These are phyloP conservation scores for Drosophila truncata DNA, from an alignment of 1,140 invertebrate species.

Conservation along the genomic window DNA sequence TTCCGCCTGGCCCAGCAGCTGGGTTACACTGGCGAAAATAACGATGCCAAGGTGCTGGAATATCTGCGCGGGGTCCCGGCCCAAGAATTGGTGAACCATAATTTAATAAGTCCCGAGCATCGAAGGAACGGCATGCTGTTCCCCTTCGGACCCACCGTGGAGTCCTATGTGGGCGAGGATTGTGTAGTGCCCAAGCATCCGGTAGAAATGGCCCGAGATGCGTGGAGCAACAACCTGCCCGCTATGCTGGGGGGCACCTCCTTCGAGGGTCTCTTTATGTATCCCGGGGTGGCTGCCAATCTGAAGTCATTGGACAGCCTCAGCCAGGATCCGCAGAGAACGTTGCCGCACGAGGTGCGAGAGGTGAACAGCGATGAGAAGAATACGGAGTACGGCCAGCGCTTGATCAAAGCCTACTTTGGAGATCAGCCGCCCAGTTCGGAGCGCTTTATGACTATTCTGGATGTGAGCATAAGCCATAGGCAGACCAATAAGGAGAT, in stretches of 20 bases:
- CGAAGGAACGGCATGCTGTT: slow-evolving; percentile 56
- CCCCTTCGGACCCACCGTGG: slow-evolving; percentile 81
- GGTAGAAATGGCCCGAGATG: slow-evolving; percentile 69
- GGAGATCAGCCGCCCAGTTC: slow-evolving; percentile 54
- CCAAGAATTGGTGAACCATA: slow-evolving; percentile 50
- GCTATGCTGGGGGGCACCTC: slow-evolving; percentile 81
- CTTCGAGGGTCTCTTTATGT: slow-evolving; percentile 81
- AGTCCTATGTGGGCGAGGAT: slow-evolving; percentile 65
- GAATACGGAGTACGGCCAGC: slow-evolving; percentile 43
- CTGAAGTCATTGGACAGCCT: slow-evolving; percentile 46
- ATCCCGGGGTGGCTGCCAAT: slow-evolving; percentile 59
- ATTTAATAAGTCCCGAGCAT: slow-evolving; percentile 45
- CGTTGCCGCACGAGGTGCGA: slow-evolving; percentile 58
- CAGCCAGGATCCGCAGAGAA: slow-evolving; percentile 42
- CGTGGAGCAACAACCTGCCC: slow-evolving; percentile 82
- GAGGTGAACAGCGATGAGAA: slow-evolving; percentile 25
- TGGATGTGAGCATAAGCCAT: slow-evolving; percentile 57
- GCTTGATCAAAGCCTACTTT: slow-evolving; percentile 60
- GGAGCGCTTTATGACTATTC: slow-evolving; percentile 45
- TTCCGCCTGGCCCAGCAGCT: slow-evolving; percentile 58
- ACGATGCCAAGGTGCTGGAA: slow-evolving; percentile 72
- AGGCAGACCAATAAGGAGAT: background rate
- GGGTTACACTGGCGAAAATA: slow-evolving; percentile 68
- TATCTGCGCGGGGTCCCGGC: slow-evolving; percentile 75
- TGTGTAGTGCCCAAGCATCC: slow-evolving; percentile 74